Evolutionary conservation across 2,797 vertebrate species (phyloP).

Genomic region (Sebastes glaucus): DNA sequence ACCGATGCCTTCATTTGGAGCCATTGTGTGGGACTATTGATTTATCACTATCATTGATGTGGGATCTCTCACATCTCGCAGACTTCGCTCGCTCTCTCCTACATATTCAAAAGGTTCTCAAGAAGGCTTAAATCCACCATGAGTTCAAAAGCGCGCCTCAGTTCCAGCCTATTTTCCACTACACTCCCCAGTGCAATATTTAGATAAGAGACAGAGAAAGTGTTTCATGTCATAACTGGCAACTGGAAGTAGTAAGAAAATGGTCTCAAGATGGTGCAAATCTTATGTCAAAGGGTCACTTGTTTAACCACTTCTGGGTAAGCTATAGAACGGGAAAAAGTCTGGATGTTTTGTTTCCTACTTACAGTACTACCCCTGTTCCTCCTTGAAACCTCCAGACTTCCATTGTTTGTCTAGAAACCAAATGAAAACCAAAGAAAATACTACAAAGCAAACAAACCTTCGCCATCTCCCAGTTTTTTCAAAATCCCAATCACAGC

Average conservation of each 20-base stretch:
- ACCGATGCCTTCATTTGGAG: slow-evolving; percentile 50
- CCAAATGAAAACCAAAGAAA: neutral
- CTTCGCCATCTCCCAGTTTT: neutral
- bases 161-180: neutral
- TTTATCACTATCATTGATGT: slow-evolving; percentile 63
- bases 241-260: neutral
- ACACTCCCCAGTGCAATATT: slow-evolving; percentile 2
- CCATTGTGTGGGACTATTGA: slow-evolving; percentile 67
- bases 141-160: slow-evolving; percentile 25
- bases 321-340: neutral
- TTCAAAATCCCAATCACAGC: neutral
- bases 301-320: neutral
- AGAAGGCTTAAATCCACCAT: slow-evolving; percentile 43
- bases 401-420: neutral
- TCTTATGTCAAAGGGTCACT: neutral
- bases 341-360: neutral
- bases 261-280: neutral
- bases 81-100: slow-evolving; percentile 53
- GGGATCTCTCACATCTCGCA: slow-evolving; percentile 55
- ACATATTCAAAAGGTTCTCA: slow-evolving; percentile 49
- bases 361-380: neutral
- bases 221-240: slow-evolving; percentile 23
- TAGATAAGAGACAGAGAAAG: slow-evolving; percentile 9
- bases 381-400: neutral
- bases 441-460: neutral